Evolutionary conservation across 2,113 vertebrate genomes (phyloP).

Genomic region (Acanthisitta chloris): DNA sequence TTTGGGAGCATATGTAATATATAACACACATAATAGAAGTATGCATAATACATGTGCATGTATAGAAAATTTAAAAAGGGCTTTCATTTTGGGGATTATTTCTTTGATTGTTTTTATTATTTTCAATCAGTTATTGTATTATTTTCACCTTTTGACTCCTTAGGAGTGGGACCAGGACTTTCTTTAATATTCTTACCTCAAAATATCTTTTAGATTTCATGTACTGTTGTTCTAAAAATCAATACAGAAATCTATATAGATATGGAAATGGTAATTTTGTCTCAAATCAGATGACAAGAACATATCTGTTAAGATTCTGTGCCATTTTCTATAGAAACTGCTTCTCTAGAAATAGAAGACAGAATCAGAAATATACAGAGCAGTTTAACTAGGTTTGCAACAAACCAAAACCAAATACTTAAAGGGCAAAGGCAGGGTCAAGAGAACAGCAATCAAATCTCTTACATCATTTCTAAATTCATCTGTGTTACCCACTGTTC

Average conservation of each 20-base stretch:
- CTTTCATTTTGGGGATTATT: background rate
- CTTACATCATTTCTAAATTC: background rate
- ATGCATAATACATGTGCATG: background rate
- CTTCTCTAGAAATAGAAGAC: background rate
- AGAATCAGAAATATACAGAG: background rate
- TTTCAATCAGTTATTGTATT: background rate
- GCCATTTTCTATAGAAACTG: background rate
- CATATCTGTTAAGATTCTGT: background rate
- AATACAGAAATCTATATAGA: background rate
- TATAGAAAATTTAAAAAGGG: rapidly evolving
- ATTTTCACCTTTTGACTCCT: background rate
- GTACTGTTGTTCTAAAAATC: background rate
- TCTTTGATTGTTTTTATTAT: background rate
- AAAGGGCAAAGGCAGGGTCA: background rate
- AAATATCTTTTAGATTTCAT: background rate
- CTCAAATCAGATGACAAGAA: background rate
- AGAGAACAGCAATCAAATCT: background rate
- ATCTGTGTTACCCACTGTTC: background rate
- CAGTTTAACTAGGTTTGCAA: background rate
- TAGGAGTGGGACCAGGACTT: background rate
- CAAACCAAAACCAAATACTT: background rate
- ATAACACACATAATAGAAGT: background rate
- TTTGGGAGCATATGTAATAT: background rate
- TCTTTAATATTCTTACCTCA: background rate
- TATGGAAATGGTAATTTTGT: background rate